These are phyloP conservation scores for Orthonevra nobilis DNA, from an alignment of 2,888 invertebrate species.

Conservation along the genomic window DNA sequence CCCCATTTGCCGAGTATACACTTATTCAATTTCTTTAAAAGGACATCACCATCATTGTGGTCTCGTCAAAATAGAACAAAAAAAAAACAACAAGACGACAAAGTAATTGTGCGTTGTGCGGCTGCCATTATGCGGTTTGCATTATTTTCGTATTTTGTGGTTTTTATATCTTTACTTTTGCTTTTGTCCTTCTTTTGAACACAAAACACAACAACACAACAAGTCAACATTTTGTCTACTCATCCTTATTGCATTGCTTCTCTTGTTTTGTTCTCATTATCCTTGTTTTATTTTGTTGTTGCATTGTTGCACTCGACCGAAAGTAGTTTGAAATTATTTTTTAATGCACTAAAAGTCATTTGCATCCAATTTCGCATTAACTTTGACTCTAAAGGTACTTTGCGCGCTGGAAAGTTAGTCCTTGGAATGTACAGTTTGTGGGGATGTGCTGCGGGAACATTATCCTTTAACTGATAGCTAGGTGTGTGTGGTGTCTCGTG, in stretches of 20 bases:
- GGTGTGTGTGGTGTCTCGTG: conserved; percentile 30
- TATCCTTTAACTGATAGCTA: conserved; percentile 39
- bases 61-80: conserved; percentile 43
- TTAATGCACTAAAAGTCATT: conserved; percentile 70
- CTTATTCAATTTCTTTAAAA: conserved; percentile 66
- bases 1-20: conserved; percentile 47
- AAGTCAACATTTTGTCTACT: conserved; percentile 10
- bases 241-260: conserved; percentile 17
- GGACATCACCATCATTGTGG: conserved; percentile 47
- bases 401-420: conserved; percentile 60
- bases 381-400: conserved; percentile 68
- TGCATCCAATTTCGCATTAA: conserved; percentile 69
- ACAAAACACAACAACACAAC: neutral
- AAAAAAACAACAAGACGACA: too few species aligned
- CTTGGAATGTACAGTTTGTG: conserved; percentile 48
- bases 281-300: conserved; percentile 22
- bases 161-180: conserved; percentile 26
- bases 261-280: neutral
- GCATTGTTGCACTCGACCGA: conserved; percentile 51
- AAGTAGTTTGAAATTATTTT: conserved; percentile 67
- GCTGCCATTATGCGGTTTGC: conserved; percentile 63
- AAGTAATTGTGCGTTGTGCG: conserved; percentile 52
- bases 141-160: conserved; percentile 62
- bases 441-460: conserved; percentile 27
- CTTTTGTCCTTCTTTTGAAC: conserved; percentile 17